These are phyloP conservation scores for Drosophila guanche DNA, from an alignment of 1,140 invertebrate genomes.

Conservation along the genomic window DNA sequence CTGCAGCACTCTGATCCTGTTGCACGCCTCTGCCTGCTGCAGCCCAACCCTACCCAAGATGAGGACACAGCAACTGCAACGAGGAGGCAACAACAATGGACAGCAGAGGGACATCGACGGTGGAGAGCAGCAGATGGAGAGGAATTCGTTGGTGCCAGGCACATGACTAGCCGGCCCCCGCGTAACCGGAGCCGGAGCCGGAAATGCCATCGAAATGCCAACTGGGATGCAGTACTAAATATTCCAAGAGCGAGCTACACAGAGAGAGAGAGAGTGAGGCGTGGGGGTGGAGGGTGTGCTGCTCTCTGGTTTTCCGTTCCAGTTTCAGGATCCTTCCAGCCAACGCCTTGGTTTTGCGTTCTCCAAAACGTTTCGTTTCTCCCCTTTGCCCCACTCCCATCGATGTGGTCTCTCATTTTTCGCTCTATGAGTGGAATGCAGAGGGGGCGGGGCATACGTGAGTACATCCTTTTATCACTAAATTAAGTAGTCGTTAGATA, in stretches of 20 bases:
- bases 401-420: neutral
- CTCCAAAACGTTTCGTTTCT: neutral
- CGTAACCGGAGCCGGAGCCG: slow-evolving; percentile 3
- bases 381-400: too few species aligned
- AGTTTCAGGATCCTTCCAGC: too few species aligned
- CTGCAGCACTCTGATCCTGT: slow-evolving; percentile 38
- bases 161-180: slow-evolving; percentile 46
- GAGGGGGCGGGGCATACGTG: slow-evolving; percentile 1
- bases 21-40: slow-evolving; percentile 22
- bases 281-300: too few species aligned
- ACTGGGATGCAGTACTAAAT: slow-evolving; percentile 21
- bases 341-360: too few species aligned
- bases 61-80: slow-evolving; percentile 7
- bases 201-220: slow-evolving; percentile 27
- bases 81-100: slow-evolving; percentile 8
- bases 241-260: too few species aligned
- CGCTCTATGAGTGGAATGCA: too few species aligned
- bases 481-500: slow-evolving; percentile 50
- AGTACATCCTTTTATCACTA: slow-evolving; percentile 61
- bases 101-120: neutral
- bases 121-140: neutral
- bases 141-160: slow-evolving; percentile 13
- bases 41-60: slow-evolving; percentile 6
- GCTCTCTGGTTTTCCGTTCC: too few species aligned
- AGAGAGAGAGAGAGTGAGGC: too few species aligned